A percentile compares a stretch with the other conserved stretches of the same genome.
Evolutionary conservation across 2,797 vertebrate genomes (phyloP).

Genomic region (Myotis findleyi): DNA sequence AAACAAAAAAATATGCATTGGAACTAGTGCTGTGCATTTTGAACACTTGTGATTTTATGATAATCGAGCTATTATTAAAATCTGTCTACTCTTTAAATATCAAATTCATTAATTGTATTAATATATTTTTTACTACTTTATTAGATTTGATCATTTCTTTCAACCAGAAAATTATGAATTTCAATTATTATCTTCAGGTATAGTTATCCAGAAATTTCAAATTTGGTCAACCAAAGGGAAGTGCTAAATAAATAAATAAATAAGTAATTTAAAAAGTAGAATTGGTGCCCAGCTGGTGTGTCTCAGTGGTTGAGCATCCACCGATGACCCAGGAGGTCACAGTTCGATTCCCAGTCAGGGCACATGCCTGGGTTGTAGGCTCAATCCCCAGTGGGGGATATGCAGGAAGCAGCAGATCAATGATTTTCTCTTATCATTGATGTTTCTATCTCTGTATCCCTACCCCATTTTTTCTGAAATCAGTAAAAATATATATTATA

Average conservation of each 20-base stretch:
- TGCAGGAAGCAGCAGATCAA: too few species aligned
- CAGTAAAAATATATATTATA: too few species aligned
- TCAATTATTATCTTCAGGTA: neutral
- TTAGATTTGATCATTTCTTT: conserved; percentile 24
- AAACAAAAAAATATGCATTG: neutral
- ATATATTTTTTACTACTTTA: neutral
- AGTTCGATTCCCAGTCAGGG: too few species aligned
- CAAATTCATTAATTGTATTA: neutral
- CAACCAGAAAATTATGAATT: conserved; percentile 6
- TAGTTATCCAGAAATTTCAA: conserved; percentile 23
- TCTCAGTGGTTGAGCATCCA: too few species aligned
- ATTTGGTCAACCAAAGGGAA: neutral
- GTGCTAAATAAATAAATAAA: neutral
- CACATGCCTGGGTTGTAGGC: too few species aligned
- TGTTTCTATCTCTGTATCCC: too few species aligned
- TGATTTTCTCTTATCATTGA: too few species aligned
- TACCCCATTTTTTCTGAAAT: too few species aligned
- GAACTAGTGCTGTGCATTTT: neutral
- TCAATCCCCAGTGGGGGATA: too few species aligned
- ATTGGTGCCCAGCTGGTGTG: too few species aligned
- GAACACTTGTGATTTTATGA: neutral
- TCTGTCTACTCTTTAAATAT: neutral
- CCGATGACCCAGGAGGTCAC: too few species aligned
- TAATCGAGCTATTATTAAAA: neutral
- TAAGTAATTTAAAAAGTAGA: conserved; percentile 7